Conservation (phyloP, 2,888 invertebrate species). For the Synergus umbraculus region DNA sequence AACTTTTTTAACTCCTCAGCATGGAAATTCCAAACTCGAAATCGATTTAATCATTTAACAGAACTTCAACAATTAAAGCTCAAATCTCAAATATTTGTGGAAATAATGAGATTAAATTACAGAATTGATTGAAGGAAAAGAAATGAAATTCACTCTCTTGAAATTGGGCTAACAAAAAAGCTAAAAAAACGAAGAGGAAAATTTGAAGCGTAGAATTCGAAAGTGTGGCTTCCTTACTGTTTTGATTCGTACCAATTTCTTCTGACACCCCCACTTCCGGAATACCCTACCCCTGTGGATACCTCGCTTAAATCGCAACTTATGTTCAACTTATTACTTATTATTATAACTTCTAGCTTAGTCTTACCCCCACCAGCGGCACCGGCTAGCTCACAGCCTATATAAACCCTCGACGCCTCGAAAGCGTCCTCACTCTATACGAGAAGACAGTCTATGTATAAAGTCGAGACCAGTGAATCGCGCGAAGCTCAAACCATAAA, state of each 20-base stretch:
- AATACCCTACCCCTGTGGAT: constrained; percentile 45
- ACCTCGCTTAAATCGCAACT: constrained; percentile 59
- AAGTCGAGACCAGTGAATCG: constrained; percentile 64
- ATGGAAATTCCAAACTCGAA: not conserved
- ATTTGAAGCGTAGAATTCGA: not conserved
- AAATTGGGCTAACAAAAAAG: not conserved
- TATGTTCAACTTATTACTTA: constrained; percentile 64
- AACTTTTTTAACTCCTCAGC: too few species aligned
- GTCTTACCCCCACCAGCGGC: constrained; percentile 62
- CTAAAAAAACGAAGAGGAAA: not conserved
- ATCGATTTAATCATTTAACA: not conserved
- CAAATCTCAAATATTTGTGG: not conserved
- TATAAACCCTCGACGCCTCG: constrained; percentile 72
- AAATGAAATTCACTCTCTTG: not conserved
- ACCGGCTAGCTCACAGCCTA: constrained; percentile 70
- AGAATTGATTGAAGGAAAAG: not conserved
- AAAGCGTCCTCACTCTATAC: constrained; percentile 73
- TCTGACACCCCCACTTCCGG: constrained; percentile 42
- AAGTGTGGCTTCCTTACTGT: not conserved
- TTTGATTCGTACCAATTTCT: constrained; percentile 8
- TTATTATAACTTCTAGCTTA: constrained; percentile 69
- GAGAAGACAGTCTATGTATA: constrained; percentile 72
- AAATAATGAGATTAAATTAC: not conserved
- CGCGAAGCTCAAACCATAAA: constrained; percentile 34
- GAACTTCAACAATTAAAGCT: too few species aligned